These are phyloP conservation scores for Ptychoptera contaminata DNA, from an alignment of 2,888 invertebrate species.

Conservation along the genomic window DNA sequence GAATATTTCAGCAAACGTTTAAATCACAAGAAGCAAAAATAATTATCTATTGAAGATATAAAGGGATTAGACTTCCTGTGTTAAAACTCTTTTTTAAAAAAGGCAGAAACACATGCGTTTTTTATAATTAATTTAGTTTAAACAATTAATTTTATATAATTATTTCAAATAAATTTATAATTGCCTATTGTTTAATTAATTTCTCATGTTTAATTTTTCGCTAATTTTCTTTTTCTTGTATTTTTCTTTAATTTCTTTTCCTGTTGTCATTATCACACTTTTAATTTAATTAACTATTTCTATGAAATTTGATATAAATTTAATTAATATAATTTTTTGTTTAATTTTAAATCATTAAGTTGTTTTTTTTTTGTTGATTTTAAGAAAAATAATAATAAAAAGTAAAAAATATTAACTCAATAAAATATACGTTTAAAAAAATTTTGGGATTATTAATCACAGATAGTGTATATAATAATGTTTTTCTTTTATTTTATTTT, in stretches of 20 bases:
- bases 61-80: too few species aligned
- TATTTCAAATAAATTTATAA: too few species aligned
- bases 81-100: too few species aligned
- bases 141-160: too few species aligned
- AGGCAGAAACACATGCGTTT: too few species aligned
- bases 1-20: too few species aligned
- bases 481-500: conserved; percentile 16
- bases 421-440: conserved; percentile 33
- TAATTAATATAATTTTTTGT: conserved; percentile 14
- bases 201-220: too few species aligned
- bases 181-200: too few species aligned
- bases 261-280: conserved; percentile 11
- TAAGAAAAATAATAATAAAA: conserved; percentile 13
- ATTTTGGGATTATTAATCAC: conserved; percentile 34
- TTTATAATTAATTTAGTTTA: too few species aligned
- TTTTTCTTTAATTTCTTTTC: conserved; percentile 11
- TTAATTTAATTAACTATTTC: conserved; percentile 11
- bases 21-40: too few species aligned
- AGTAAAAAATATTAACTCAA: conserved; percentile 14
- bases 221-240: too few species aligned
- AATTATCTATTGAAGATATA: too few species aligned
- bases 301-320: conserved; percentile 14
- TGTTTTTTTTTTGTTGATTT: conserved; percentile 12
- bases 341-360: conserved; percentile 13
- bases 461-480: conserved; percentile 29